Conservation (phyloP, 2,888 invertebrate species). For the Megamerina dolium region DNA sequence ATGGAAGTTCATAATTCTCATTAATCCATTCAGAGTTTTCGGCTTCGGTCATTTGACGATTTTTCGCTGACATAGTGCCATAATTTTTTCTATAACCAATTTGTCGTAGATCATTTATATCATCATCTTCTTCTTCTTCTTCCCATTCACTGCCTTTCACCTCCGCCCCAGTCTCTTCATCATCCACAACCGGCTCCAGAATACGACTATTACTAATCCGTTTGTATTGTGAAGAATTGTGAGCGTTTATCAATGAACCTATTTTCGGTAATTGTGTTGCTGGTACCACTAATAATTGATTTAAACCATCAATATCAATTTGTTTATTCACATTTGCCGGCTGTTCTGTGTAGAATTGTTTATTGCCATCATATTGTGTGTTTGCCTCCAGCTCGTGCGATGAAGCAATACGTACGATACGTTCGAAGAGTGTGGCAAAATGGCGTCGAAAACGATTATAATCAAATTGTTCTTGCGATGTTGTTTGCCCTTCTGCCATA, state of each 20-base stretch:
- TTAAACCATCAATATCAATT: conserved; percentile 2
- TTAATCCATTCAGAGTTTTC: conserved; percentile 39
- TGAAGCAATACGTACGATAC: conserved; percentile 38
- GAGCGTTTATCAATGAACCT: not conserved
- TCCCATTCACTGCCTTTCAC: conserved; percentile 23
- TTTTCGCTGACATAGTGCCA: conserved; percentile 17
- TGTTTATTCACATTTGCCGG: not conserved
- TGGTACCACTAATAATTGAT: conserved; percentile 4
- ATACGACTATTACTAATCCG: conserved; percentile 18
- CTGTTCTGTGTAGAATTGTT: not conserved
- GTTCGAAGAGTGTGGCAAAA: conserved; percentile 41
- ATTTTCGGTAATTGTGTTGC: not conserved
- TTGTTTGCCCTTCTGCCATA: conserved; percentile 26
- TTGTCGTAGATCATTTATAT: conserved; percentile 38
- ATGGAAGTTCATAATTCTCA: conserved; percentile 39
- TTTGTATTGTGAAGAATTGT: not conserved
- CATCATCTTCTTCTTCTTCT: conserved; percentile 33
- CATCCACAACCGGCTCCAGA: conserved; percentile 40
- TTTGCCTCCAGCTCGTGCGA: not conserved
- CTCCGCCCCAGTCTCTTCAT: conserved; percentile 38
- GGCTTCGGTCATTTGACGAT: conserved; percentile 10
- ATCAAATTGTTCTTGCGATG: conserved; percentile 35
- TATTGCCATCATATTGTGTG: not conserved
- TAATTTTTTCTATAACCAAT: conserved; percentile 38
- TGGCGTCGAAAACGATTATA: conserved; percentile 42